Evolutionary conservation across 1,140 invertebrate genomes (phyloP), one percentile per base, ranked within the genome.

Genomic region (Zaprionus lachaisei): DNA sequence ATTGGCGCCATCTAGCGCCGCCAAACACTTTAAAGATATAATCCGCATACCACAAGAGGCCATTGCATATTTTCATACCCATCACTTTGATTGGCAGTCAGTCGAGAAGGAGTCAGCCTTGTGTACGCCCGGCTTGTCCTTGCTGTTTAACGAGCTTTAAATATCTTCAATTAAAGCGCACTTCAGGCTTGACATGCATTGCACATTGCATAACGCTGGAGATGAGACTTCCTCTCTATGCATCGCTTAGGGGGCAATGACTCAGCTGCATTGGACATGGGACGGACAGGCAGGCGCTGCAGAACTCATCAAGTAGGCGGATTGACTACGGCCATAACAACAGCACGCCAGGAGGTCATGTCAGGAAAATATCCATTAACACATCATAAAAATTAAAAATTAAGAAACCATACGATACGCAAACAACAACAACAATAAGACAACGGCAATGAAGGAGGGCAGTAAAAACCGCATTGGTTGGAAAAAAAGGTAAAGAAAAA

Each of bases 371-470:
- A 90, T 90, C 85, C 85, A 90, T 90, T 90, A 90, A 90, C 85
- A 90, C 85, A 90, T 90, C 85, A 90, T 90, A 90, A 90, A 90
- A 89, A 90, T 90, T 90, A 77, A 90, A 90, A 90, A 90, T 90
- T 75, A 90, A 90, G 85, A 90, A 90, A 90, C 85, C 85, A 90
- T 90, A 85, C 81, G 77, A 90, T 55, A 67, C 79, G 49, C 15
- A 71, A 75, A 61, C 17, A 66, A 26, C 65, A 63, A 31, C 38
- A 74, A 60, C 26, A 22, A 11, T 60, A 51, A 34, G 9, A 7
- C 67, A 41, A 22, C 65, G 22, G 62, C 49, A 47, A 20, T 20
- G 63, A 28, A 47, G 55, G 24, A 68, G 56, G 60, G 79, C 72
- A 75, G 85, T 90, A 90, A 81, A 70, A 89, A 85, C 84, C 84